A percentile compares a stretch with the other conserved stretches of the same genome.
phyloP scores from a whole-genome alignment of 2,113 vertebrate species.

The Neoarius graeffei region DNA sequence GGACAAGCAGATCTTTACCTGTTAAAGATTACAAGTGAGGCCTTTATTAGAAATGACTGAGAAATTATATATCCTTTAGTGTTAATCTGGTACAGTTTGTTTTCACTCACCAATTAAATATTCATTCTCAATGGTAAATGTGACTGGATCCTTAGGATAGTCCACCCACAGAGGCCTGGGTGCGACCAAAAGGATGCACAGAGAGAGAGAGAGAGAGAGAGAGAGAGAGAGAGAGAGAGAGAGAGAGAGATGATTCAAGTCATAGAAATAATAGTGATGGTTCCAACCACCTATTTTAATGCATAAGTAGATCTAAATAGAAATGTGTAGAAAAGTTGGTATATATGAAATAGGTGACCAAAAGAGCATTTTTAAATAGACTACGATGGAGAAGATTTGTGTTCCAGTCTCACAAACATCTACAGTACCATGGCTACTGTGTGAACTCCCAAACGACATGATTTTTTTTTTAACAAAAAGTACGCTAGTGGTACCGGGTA shows the following conservation, averaged over 20 bases:
- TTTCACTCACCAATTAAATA: slow-evolving; percentile 83
- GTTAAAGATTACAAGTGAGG: slow-evolving; percentile 15
- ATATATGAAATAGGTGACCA: neutral
- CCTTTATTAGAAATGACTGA: neutral
- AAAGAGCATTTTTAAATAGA: neutral
- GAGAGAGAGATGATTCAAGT: neutral
- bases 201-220: neutral
- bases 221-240: neutral
- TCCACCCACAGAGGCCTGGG: slow-evolving; percentile 85
- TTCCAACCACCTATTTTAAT: neutral
- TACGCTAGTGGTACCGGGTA: neutral
- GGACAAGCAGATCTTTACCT: slow-evolving; percentile 84
- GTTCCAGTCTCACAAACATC: neutral
- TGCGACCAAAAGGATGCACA: slow-evolving; percentile 23
- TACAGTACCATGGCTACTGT: neutral
- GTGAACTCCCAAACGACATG: neutral
- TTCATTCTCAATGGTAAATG: slow-evolving; percentile 83
- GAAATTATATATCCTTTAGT: neutral
- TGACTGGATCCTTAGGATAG: slow-evolving; percentile 78
- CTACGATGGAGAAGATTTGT: neutral
- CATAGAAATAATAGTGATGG: neutral
- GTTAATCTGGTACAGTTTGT: neutral
- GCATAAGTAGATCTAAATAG: neutral
- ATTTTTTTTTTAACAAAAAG: no score
- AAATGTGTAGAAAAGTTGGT: neutral